Evolutionary conservation across 2,113 vertebrate species (phyloP), one percentile per base, ranked within the genome.

Genomic region (Solea solea): DNA sequence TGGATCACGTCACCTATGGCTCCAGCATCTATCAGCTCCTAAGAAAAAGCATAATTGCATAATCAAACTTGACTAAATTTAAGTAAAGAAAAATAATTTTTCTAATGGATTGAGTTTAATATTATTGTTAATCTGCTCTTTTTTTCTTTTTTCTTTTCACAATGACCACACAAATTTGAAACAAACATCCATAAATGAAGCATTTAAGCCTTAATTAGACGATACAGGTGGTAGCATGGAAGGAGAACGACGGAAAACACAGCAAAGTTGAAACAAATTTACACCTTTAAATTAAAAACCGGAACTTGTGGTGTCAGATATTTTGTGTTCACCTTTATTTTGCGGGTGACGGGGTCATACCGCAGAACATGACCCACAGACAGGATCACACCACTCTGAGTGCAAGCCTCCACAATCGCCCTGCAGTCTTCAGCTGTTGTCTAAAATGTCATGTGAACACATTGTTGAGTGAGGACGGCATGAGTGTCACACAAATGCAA

Each of bases 301-400:
- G 7, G 34, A 54, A 65, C 10, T 28, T 11, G 14, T 56, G 3
- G 13, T 5, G 12, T 15, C 1, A 28, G 7, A 46, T 8, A 6
- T 58, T 54, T 65, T 8, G 8, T 8, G 3, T 58, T 83, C 74
- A 96, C 95, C 90, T 94, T 95, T 65, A 95, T 94, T 81, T 92
- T 91, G 75, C 76, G 85, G 55, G 93, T 91, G 34, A 82, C 14
- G 0, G 95, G 95, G 73, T 94, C 92, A 13, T 96, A 96, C 2
- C 93, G 91, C 12, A 95, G 92, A 45, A 95, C 94, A 40, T 96
- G 95, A 64, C 94, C 93, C 46, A 96, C 95, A 0, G 90, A 83
- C 0, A 96, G 92, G 46, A 95, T 94, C 58, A 95, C 91, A 1
- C 84, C 76, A 11, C 72, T 89, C 67, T 91, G 78, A 74, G 83